phyloP scores from a whole-genome alignment of 1,140 invertebrate genomes.

The Orius insidiosus region DNA sequence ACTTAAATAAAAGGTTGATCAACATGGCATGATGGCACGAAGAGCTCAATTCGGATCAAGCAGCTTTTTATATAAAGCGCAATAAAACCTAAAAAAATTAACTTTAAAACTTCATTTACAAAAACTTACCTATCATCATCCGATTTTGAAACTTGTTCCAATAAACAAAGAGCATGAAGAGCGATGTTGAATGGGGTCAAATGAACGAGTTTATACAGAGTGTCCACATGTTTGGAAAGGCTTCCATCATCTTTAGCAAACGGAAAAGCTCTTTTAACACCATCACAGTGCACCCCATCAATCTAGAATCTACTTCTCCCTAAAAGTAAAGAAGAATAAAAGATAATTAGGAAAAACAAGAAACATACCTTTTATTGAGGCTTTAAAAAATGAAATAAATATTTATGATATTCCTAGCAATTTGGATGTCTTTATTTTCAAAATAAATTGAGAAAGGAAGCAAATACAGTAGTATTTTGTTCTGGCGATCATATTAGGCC shows the following conservation, averaged over 20 bases:
- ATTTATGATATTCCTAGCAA: conserved; percentile 66
- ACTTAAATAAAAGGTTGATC: conserved; percentile 73
- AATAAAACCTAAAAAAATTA: conserved; percentile 56
- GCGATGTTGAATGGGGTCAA: conserved; percentile 63
- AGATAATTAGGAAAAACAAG: too few species aligned
- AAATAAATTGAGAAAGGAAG: conserved; percentile 71
- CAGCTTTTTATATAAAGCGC: conserved; percentile 75
- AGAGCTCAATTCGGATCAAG: conserved; percentile 50
- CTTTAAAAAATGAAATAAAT: conserved; percentile 93
- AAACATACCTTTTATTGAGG: conserved; percentile 53
- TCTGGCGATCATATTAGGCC: conserved; percentile 59
- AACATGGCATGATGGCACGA: conserved; percentile 65
- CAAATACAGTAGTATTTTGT: conserved; percentile 89
- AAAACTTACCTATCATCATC: conserved; percentile 35
- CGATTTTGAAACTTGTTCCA: conserved; percentile 62
- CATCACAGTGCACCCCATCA: conserved; percentile 74
- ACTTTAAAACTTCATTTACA: conserved; percentile 10
- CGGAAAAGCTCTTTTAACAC: conserved; percentile 75
- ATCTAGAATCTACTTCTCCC: conserved; percentile 77
- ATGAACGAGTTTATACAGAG: conserved; percentile 82
- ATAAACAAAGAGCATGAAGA: conserved; percentile 68
- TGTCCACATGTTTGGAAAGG: conserved; percentile 46
- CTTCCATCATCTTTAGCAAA: conserved; percentile 46
- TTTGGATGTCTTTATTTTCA: conserved; percentile 45
- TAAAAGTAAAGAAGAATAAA: conserved; percentile 24